These are phyloP conservation scores for Xenopus laevis DNA, from an alignment of 2,113 vertebrate species.

Conservation along the genomic window DNA sequence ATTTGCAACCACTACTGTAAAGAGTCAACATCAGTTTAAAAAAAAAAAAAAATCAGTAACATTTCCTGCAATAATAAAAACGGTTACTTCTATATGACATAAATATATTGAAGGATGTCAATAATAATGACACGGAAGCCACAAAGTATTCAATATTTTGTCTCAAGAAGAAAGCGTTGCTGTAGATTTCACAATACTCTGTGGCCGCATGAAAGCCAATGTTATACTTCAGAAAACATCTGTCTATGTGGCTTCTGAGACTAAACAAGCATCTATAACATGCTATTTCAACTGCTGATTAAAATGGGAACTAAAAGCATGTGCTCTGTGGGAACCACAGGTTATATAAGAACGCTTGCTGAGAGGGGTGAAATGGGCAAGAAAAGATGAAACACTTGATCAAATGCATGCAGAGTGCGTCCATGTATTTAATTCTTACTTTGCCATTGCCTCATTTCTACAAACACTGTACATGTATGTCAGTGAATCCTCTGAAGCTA, in stretches of 20 bases:
- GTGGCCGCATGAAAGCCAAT: constrained; percentile 43
- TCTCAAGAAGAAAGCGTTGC: background rate
- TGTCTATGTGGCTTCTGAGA: constrained; percentile 55
- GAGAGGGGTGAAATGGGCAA: constrained; percentile 57
- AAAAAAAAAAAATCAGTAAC: background rate
- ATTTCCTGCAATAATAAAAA: background rate
- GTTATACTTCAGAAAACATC: constrained; percentile 65
- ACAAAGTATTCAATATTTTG: background rate
- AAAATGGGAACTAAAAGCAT: constrained; percentile 62
- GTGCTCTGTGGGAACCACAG: constrained; percentile 56
- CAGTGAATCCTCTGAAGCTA: constrained; percentile 40
- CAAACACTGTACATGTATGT: constrained; percentile 39
- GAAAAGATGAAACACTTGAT: constrained; percentile 55
- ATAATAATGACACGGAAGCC: background rate
- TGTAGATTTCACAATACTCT: constrained; percentile 34
- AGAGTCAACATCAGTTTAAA: background rate
- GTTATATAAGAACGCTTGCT: constrained; percentile 55
- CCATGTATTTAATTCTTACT: constrained; percentile 67
- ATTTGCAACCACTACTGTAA: background rate
- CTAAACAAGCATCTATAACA: constrained; percentile 18
- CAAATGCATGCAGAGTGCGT: constrained; percentile 63
- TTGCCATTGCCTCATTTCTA: constrained; percentile 58
- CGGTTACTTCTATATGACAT: background rate
- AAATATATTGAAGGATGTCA: background rate
- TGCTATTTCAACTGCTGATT: constrained; percentile 47